Evolutionary conservation across 2,888 invertebrate species (phyloP).

Genomic region (Ophion costatus): DNA sequence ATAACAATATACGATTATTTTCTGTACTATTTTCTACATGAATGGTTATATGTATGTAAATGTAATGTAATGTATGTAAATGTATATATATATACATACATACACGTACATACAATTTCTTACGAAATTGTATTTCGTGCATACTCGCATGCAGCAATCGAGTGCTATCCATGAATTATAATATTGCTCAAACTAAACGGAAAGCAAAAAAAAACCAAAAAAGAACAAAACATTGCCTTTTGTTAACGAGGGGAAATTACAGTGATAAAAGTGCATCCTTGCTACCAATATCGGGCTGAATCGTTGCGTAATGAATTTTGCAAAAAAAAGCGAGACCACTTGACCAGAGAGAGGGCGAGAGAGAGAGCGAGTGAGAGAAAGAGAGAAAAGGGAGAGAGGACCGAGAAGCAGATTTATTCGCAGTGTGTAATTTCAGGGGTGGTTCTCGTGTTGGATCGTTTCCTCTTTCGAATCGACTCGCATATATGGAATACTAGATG

Average conservation of each 20-base stretch:
- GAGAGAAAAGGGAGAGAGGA: not conserved
- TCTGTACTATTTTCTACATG: not conserved
- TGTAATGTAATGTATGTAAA: too few species aligned
- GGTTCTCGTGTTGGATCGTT: slow-evolving; percentile 11
- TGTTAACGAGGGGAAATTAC: slow-evolving; percentile 8
- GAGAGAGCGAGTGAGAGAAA: not conserved
- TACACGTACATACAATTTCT: not conserved
- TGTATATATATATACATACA: not conserved
- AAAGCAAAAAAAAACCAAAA: not conserved
- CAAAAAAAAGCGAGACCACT: not conserved
- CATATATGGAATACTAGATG: not conserved
- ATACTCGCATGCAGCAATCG: not conserved
- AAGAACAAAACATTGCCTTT: not conserved
- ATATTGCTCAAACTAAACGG: not conserved
- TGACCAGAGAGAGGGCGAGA: not conserved
- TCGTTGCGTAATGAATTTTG: not conserved
- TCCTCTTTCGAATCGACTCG: slow-evolving; percentile 9
- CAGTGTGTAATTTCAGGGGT: not conserved
- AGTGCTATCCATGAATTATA: not conserved
- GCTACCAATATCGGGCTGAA: not conserved
- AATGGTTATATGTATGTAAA: not conserved
- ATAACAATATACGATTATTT: too few species aligned
- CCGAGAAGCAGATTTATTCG: not conserved
- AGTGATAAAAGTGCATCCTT: not conserved
- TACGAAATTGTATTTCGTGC: not conserved